Percentiles rank a stretch among this genome's conserved stretches.
Evolutionary conservation across 2,888 invertebrate species (phyloP).

Genomic region (Cosmia pyralina): DNA sequence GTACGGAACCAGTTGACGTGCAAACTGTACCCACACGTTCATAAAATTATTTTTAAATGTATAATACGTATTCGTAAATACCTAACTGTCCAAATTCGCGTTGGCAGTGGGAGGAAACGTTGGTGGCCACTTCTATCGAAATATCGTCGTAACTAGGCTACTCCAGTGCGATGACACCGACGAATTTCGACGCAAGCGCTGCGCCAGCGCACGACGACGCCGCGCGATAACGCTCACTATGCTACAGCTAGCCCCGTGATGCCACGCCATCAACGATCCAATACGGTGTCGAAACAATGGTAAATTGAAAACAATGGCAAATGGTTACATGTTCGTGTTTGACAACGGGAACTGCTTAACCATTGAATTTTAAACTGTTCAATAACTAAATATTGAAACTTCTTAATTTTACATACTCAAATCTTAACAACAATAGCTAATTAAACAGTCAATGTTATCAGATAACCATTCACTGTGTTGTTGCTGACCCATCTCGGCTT

Average conservation of each 20-base stretch:
- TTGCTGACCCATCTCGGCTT: not conserved
- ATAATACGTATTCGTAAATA: constrained; percentile 43
- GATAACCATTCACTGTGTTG: not conserved
- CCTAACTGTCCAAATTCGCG: constrained; percentile 57
- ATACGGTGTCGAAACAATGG: constrained; percentile 59
- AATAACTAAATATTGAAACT: not conserved
- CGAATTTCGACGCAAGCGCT: constrained; percentile 64
- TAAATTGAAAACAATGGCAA: constrained; percentile 49
- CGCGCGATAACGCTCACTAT: constrained; percentile 49
- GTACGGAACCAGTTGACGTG: constrained; percentile 1
- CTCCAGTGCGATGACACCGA: constrained; percentile 83
- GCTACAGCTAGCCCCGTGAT: constrained; percentile 32
- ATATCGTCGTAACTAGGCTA: constrained; percentile 84
- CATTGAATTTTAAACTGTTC: constrained; percentile 16
- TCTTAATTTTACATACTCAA: not conserved
- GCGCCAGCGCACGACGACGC: constrained; percentile 46
- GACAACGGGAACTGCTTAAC: constrained; percentile 32
- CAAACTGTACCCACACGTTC: constrained; percentile 11
- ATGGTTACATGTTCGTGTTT: constrained; percentile 48
- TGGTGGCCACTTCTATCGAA: constrained; percentile 75
- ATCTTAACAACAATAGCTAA: constrained; percentile 6
- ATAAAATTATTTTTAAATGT: constrained; percentile 39
- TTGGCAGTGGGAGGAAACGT: constrained; percentile 55
- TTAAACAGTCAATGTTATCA: not conserved
- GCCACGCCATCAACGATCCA: constrained; percentile 44